Evolutionary conservation across 1,140 invertebrate species (phyloP).

Genomic region (Polypedilum vanderplanki): DNA sequence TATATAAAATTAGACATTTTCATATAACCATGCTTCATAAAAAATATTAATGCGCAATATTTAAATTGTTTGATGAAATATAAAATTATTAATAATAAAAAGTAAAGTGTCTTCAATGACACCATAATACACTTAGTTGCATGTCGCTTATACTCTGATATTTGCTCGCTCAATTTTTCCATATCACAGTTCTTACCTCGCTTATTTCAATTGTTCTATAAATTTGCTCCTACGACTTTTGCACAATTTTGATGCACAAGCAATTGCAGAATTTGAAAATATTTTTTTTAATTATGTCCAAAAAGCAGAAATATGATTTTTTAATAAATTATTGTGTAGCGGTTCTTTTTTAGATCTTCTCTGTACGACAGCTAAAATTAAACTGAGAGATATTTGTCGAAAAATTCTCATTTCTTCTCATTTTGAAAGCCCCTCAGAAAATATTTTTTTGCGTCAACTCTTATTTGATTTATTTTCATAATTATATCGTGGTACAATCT

Average conservation of each 20-base stretch:
- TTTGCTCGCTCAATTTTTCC: slow-evolving; percentile 9
- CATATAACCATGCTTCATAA: no score
- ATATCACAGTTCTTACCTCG: slow-evolving; percentile 12
- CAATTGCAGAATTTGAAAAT: background rate
- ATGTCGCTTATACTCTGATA: background rate
- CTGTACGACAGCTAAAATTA: background rate
- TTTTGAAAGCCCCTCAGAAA: no score
- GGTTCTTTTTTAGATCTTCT: background rate
- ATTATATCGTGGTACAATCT: no score
- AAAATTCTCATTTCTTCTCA: no score
- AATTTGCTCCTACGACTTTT: background rate
- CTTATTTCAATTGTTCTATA: background rate
- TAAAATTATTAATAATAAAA: no score
- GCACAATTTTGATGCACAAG: background rate
- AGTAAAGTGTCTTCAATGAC: no score
- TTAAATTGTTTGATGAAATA: no score
- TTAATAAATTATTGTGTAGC: background rate
- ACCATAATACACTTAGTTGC: no score
- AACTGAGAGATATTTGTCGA: background rate
- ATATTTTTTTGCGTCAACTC: no score
- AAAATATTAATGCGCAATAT: no score
- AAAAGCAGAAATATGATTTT: slow-evolving; percentile 16
- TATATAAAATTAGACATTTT: no score
- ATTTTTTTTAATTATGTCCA: background rate
- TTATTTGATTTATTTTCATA: no score